Conservation (phyloP, 2,113 vertebrate genomes). For the Apistogramma diplotaenia region DNA sequence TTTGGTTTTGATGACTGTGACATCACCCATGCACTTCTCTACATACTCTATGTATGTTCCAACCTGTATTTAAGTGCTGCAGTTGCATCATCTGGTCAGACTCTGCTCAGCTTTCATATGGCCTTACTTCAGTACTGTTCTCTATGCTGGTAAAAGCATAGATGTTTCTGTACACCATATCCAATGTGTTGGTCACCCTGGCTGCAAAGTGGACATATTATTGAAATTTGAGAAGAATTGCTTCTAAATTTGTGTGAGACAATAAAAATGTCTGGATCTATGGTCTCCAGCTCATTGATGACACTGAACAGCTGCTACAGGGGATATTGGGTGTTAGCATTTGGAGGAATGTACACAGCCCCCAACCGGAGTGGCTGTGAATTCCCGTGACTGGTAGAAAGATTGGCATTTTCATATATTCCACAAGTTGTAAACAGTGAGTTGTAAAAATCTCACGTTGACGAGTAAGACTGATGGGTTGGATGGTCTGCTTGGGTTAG, state of each 20-base stretch:
- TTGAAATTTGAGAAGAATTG: background rate
- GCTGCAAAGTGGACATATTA: background rate
- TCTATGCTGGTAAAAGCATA: background rate
- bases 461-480: background rate
- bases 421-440: background rate
- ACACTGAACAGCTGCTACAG: background rate
- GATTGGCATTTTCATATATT: background rate
- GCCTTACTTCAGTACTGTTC: background rate
- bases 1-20: background rate
- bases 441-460: background rate
- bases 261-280: background rate
- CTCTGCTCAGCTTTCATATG: background rate
- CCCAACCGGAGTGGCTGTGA: background rate
- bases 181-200: background rate
- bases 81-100: background rate
- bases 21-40: background rate
- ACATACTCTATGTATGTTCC: accelerated
- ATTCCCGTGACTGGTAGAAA: background rate
- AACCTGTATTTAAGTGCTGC: background rate
- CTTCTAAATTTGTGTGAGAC: background rate
- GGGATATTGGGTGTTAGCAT: background rate
- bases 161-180: background rate
- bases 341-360: too few relatives aligned
- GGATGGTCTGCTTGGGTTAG: background rate
- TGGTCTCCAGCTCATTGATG: background rate